phyloP scores from a whole-genome alignment of 1,140 invertebrate genomes.

The Diuraphis noxia region DNA sequence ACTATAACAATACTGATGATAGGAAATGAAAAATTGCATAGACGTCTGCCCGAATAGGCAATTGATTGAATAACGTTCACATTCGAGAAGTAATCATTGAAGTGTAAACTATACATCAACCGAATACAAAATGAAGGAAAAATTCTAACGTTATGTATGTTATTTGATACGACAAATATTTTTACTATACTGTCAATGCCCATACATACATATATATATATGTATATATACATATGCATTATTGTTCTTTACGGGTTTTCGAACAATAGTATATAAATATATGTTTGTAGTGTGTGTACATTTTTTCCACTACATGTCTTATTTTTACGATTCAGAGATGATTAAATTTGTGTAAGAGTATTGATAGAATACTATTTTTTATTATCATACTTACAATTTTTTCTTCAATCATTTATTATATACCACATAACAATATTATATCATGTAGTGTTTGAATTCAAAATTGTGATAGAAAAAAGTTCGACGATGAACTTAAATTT shows the following conservation, averaged over 20 bases:
- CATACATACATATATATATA: not conserved
- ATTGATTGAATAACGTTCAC: constrained; percentile 9
- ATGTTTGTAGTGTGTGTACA: not conserved
- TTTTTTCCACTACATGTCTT: not conserved
- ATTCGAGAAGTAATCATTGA: not conserved
- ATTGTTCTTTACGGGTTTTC: not conserved
- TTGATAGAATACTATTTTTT: not conserved
- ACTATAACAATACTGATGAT: not conserved
- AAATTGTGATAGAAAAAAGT: not conserved
- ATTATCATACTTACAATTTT: not conserved
- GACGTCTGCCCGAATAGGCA: not conserved
- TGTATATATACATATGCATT: too few species aligned
- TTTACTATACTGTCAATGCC: not conserved
- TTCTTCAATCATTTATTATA: not conserved
- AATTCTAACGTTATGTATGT: not conserved
- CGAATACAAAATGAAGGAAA: not conserved
- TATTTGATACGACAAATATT: constrained; percentile 9
- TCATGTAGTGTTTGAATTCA: not conserved
- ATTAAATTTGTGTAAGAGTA: not conserved
- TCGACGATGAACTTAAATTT: not conserved
- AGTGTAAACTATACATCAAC: not conserved
- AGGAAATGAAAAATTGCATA: not conserved
- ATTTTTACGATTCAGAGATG: not conserved
- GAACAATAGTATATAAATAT: not conserved
- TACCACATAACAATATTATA: not conserved